These are phyloP conservation scores for Clitarchus hookeri DNA, from an alignment of 2,888 invertebrate genomes.

Conservation along the genomic window DNA sequence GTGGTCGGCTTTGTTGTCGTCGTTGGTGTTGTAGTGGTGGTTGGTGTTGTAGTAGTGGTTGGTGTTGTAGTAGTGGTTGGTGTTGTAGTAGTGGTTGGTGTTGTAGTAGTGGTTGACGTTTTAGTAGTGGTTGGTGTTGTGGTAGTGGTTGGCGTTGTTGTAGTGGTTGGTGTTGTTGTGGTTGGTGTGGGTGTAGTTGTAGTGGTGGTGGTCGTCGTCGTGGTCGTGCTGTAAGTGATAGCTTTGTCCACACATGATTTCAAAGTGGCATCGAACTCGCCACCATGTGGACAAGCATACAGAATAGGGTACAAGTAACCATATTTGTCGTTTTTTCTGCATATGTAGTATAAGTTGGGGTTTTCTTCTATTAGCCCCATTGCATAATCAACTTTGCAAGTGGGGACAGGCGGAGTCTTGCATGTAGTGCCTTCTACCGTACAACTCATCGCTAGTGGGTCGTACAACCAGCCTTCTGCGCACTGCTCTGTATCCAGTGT, in stretches of 20 bases:
- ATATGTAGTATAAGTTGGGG: conserved; percentile 24
- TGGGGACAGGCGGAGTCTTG: neutral
- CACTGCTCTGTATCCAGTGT: conserved; percentile 4
- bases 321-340: neutral
- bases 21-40: neutral
- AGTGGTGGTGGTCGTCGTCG: neutral
- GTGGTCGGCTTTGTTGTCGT: conserved; percentile 8
- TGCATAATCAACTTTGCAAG: neutral
- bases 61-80: neutral
- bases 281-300: neutral
- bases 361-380: neutral
- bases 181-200: neutral
- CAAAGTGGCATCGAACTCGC: neutral
- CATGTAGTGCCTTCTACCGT: neutral
- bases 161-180: neutral
- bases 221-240: neutral
- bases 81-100: neutral
- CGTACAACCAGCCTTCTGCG: conserved; percentile 16
- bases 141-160: neutral
- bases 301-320: conserved; percentile 5
- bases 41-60: neutral
- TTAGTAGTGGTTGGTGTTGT: neutral
- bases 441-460: conserved; percentile 17
- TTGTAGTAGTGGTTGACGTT: neutral
- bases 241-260: neutral